Percentiles rank a stretch among this genome's conserved stretches.
These are phyloP conservation scores for Aphelenchoides avenae DNA, from an alignment of 1,140 invertebrate species.

Conservation along the genomic window DNA sequence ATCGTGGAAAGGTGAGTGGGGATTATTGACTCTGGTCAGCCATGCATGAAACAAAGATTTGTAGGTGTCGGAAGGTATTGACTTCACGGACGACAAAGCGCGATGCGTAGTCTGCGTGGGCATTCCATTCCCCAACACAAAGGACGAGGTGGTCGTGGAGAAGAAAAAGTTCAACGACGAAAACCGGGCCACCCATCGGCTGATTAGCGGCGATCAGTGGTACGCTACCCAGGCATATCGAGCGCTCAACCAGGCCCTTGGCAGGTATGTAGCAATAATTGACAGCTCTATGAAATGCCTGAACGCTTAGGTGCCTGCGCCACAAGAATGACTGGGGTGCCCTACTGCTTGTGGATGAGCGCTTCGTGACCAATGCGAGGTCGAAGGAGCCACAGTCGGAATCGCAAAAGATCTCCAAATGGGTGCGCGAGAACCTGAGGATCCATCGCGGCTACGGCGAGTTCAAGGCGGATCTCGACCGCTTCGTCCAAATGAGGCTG, in stretches of 20 bases:
- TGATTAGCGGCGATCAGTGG: conserved; percentile 71
- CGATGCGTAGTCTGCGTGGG: conserved; percentile 76
- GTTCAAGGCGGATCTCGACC: conserved; percentile 23
- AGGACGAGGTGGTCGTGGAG: conserved; percentile 64
- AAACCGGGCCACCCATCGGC: conserved; percentile 7
- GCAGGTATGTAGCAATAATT: conserved; percentile 45
- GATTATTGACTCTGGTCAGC: too few relatives aligned
- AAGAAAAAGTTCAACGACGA: conserved; percentile 51
- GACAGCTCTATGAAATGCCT: too few relatives aligned
- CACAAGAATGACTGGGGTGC: conserved; percentile 70
- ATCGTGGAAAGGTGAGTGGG: conserved; percentile 63
- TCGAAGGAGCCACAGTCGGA: conserved; percentile 7
- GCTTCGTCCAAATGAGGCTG: conserved; percentile 32
- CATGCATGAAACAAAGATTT: too few relatives aligned
- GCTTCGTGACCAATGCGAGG: conserved; percentile 61
- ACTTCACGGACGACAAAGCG: conserved; percentile 77
- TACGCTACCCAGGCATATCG: conserved; percentile 66
- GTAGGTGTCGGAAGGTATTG: conserved; percentile 76
- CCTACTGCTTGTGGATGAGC: conserved; percentile 68
- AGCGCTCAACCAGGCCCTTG: conserved; percentile 64
- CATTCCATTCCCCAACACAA: conserved; percentile 72
- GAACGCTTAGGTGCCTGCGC: conserved; percentile 43
- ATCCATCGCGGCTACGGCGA: conserved; percentile 19
- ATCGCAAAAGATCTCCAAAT: conserved; percentile 40
- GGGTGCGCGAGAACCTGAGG: conserved; percentile 41